These are phyloP conservation scores for Platichthys stellatus DNA, from an alignment of 2,113 vertebrate genomes.

Conservation along the genomic window DNA sequence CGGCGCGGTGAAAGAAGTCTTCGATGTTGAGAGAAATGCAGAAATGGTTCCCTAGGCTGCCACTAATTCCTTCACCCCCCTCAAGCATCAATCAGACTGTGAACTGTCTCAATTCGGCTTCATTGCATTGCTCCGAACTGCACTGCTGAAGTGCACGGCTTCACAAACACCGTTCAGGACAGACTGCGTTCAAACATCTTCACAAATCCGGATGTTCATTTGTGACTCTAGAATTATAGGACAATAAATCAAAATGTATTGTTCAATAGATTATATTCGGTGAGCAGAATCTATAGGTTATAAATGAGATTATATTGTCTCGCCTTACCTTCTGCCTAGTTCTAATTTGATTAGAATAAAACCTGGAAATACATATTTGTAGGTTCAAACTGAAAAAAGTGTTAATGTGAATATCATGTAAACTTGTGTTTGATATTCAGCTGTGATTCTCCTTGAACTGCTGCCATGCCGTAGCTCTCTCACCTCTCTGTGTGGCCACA, in stretches of 20 bases:
- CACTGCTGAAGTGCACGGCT: constrained; percentile 50
- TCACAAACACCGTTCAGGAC: constrained; percentile 60
- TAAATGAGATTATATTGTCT: constrained; percentile 4
- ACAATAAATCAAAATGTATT: not conserved
- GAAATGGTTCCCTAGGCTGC: constrained; percentile 78
- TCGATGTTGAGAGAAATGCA: constrained; percentile 78
- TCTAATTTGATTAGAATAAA: constrained; percentile 39
- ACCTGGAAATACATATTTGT: constrained; percentile 13
- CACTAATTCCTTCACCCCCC: constrained; percentile 80
- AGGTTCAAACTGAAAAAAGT: not conserved
- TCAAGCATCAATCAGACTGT: constrained; percentile 78
- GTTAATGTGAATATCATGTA: constrained; percentile 57
- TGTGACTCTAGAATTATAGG: not conserved
- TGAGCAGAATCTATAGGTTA: constrained; percentile 1
- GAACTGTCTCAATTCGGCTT: constrained; percentile 74
- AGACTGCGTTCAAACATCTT: constrained; percentile 31
- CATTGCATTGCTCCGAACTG: constrained; percentile 45
- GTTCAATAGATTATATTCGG: constrained; percentile 8
- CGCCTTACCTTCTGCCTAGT: not conserved
- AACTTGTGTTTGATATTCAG: constrained; percentile 57
- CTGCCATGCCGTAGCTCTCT: constrained; percentile 47
- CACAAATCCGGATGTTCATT: constrained; percentile 34
- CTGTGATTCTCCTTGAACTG: constrained; percentile 53
- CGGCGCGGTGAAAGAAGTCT: constrained; percentile 73
- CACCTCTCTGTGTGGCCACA: constrained; percentile 41